Conservation (phyloP, 2,888 invertebrate species). For the Quadriops clusia region DNA sequence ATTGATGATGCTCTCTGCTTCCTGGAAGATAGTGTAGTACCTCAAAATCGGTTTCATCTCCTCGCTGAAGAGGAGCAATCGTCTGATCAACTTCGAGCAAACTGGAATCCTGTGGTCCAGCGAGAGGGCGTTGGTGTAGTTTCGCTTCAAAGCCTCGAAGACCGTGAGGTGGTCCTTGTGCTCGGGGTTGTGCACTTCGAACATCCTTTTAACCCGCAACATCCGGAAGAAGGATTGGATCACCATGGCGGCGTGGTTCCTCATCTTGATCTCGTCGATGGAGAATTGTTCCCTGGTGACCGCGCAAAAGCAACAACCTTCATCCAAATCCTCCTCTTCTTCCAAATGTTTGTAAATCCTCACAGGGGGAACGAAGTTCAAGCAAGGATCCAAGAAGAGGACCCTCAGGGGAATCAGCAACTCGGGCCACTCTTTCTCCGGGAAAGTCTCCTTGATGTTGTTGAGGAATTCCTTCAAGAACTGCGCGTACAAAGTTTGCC, state of each 20-base stretch:
- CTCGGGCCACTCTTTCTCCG: conserved; percentile 7
- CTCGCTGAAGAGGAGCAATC: conserved; percentile 19
- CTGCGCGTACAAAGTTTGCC: conserved; percentile 10
- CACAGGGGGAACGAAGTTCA: conserved; percentile 4
- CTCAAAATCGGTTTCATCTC: conserved; percentile 7
- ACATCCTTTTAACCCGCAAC: conserved; percentile 21
- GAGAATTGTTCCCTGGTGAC: conserved; percentile 14
- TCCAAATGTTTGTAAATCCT: too few relatives aligned
- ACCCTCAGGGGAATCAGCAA: conserved; percentile 17
- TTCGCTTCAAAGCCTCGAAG: conserved; percentile 21
- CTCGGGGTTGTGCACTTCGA: conserved; percentile 18
- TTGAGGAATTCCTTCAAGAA: conserved; percentile 15
- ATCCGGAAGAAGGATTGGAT: conserved; percentile 28
- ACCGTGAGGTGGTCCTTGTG: conserved; percentile 20
- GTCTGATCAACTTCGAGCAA: conserved; percentile 21
- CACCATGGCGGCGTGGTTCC: conserved; percentile 22
- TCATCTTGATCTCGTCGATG: conserved; percentile 18
- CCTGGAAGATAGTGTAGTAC: conserved; percentile 20
- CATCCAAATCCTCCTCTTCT: background rate
- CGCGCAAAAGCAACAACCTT: background rate
- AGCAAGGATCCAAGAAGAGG: conserved; percentile 16
- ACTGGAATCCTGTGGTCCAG: conserved; percentile 15
- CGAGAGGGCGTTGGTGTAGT: conserved; percentile 24
- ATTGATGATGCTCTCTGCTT: conserved; percentile 20
- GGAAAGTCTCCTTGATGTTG: conserved; percentile 11